These are phyloP conservation scores for Oreochromis spilurus DNA, from an alignment of 2,113 vertebrate species.

Conservation along the genomic window DNA sequence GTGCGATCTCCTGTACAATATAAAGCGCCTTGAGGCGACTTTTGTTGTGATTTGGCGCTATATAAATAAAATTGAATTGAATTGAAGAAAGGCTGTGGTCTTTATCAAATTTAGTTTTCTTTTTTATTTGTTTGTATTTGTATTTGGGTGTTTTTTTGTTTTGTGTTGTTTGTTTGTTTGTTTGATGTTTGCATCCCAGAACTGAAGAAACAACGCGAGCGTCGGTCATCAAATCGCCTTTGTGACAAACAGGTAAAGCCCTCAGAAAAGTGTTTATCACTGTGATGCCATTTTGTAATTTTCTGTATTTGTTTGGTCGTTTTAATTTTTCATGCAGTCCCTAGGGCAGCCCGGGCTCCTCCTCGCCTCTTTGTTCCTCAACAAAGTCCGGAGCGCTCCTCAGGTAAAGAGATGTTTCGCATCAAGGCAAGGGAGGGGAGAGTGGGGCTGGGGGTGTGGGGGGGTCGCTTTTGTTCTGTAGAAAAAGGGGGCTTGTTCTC, in stretches of 20 bases:
- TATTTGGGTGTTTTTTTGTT: not conserved
- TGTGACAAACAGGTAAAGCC: not conserved
- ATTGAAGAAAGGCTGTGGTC: not conserved
- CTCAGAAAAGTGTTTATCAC: not conserved
- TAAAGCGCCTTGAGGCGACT: too few species aligned
- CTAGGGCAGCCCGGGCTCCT: not conserved
- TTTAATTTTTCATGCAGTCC: not conserved
- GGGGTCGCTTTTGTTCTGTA: slow-evolving; percentile 75
- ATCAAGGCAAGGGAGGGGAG: slow-evolving; percentile 28
- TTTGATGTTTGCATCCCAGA: not conserved
- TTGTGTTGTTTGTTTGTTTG: not conserved
- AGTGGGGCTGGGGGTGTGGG: slow-evolving; percentile 38
- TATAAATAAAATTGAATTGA: too few species aligned
- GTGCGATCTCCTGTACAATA: too few species aligned
- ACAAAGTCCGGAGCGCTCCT: slow-evolving; percentile 41
- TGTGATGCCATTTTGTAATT: not conserved
- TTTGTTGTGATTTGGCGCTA: too few species aligned
- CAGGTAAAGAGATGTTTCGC: slow-evolving; percentile 73
- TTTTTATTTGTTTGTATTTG: not conserved
- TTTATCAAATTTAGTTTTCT: slow-evolving; percentile 22
- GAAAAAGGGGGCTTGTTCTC: slow-evolving; percentile 76
- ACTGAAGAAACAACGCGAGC: not conserved
- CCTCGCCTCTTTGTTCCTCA: slow-evolving; percentile 8
- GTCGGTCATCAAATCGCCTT: not conserved
- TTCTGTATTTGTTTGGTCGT: not conserved